Base-by-base conservation (phyloP, 2,888 invertebrate species). In the Pyrrhosoma nymphula region DNA sequence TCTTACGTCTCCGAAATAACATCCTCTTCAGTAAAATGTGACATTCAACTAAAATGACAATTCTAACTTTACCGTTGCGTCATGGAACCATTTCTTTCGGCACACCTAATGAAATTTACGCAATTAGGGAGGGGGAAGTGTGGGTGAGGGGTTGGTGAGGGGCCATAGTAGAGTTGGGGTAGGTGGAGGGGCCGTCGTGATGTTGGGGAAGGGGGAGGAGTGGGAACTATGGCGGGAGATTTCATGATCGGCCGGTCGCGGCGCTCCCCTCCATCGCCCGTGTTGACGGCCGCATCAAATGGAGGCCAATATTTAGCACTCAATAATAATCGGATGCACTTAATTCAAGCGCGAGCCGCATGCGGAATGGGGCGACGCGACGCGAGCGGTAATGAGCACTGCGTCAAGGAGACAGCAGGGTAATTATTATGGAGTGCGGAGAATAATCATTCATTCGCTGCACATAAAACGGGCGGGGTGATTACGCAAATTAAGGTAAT, bases 401-500 rank as follows among this genome's bases (percentile, higher is more conserved):
- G 69, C 69, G 69, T 69, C 69, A 69, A 69, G 69, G n/a, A 69
- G 69, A 69, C 69, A 26, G 69, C 26, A 12, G 69, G 69, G 69
- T 69, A 69, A 69, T 69, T 69, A 69, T 69, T 69, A 69, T 69
- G 69, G 69, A 69, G 69, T 69, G 18, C 69, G 26, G 69, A 69
- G 69, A 69, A 69, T 26, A 69, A 69, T 69, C 1, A 69, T 69
- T 69, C 69, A 69, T 69, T 69, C 69, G 26, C 69, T n/a, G 69
- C 69, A n/a, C 69, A 69, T 69, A 69, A 69, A 69, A 69, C 69
- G 69, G 26, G 26, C 23, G 69, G 18, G 69, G 69, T 69, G 23
- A 69, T 69, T 69, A 69, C 69, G 69, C 69, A 69, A 69, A 69
- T 69, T 12, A 69, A 69, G 69, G 69, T 69, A 69, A 69, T 69